phyloP scores from a whole-genome alignment of 2,113 vertebrate species.

The Peromyscus californicus region DNA sequence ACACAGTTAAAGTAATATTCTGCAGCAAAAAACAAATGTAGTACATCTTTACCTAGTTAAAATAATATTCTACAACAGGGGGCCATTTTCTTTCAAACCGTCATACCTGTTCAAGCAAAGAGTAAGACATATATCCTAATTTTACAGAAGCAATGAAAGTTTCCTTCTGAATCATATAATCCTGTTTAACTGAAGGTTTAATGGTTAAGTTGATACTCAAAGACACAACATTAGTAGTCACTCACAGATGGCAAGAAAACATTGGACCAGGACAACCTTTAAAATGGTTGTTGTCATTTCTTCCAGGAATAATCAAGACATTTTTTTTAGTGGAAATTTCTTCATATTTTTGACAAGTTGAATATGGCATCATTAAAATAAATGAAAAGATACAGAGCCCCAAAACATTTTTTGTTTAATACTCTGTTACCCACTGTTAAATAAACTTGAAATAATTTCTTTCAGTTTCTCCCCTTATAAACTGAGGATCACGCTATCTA shows the following conservation, averaged over 20 bases:
- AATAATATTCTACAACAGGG: no score
- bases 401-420: not conserved
- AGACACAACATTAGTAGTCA: not conserved
- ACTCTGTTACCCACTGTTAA: not conserved
- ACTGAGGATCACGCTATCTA: not conserved
- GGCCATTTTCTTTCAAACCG: no score
- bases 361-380: slow-evolving; percentile 45
- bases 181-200: not conserved
- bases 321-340: not conserved
- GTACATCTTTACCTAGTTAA: no score
- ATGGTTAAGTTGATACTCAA: not conserved
- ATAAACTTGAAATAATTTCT: not conserved
- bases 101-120: not conserved
- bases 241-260: not conserved
- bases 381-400: not conserved
- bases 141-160: not conserved
- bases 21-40: no score
- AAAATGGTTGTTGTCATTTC: not conserved
- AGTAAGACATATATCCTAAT: not conserved
- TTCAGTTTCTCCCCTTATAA: not conserved
- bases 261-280: not conserved
- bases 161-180: not conserved
- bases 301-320: not conserved
- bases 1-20: no score
- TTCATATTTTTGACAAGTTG: slow-evolving; percentile 2